Evolutionary conservation across 2,113 vertebrate genomes (phyloP), one percentile per base, ranked within the genome.

Genomic region (Apteryx mantelli): DNA sequence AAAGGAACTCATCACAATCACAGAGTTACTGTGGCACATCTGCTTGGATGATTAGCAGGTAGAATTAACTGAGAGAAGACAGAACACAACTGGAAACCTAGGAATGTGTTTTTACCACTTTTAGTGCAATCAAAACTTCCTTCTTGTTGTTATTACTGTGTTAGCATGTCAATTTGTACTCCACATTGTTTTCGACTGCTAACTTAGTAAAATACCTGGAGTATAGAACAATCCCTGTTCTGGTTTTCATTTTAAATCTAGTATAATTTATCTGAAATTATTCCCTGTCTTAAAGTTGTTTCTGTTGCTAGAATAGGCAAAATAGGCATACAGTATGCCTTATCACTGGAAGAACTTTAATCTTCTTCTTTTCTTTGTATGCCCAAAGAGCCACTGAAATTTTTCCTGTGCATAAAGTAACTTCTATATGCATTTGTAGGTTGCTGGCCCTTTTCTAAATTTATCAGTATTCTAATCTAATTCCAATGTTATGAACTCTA

Each of bases 41-140:
- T 93, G 87, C 86, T 86, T 68, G 46, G 64, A 75, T 3, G 30
- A 90, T 94, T 85, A 92, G 58, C 42, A 70, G 77, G 91, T 53
- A 86, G 82, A 93, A 82, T 77, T 80, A 96, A 91, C 89, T 82
- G 95, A 95, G 58, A 96, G 82, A 96, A 97, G 94, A 87, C 92
- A 95, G 94, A 96, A 68, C 84, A 78, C 89, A 95, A 95, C 17
- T 95, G 91, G 91, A 96, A 95, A 94, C 79, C 76, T 86, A 94
- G 76, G 91, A 95, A 96, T 95, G 94, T 96, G 89, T 84, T 96
- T 96, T 96, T 95, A 95, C 89, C 86, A 77, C 94, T 91, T 95
- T 96, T 96, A 97, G 92, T 58, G 81, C 64, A 97, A 95, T 93
- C 94, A 94, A 95, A 97, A 96, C 93, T 97, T 96, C 93, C 95